phyloP scores from a whole-genome alignment of 2,113 vertebrate genomes.

The Dipodomys spectabilis region DNA sequence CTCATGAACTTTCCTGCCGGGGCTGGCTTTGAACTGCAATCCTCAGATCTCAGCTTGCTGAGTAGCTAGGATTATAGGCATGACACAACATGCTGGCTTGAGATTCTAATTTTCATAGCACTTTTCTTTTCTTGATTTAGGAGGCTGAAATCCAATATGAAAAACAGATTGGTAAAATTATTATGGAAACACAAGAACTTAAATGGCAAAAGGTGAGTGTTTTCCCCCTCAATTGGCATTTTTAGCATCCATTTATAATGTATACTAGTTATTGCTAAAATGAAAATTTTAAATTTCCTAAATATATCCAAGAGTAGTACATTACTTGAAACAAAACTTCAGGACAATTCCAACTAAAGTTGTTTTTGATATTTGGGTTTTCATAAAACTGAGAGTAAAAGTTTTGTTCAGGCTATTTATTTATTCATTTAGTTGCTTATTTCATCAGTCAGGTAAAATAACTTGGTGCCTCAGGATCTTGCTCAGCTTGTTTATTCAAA shows the following conservation, averaged over 20 bases:
- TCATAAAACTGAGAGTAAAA: slow-evolving; percentile 43
- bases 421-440: too few relatives aligned
- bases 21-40: too few relatives aligned
- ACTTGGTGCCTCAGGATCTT: too few relatives aligned
- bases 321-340: slow-evolving; percentile 34
- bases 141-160: slow-evolving; percentile 92
- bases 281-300: slow-evolving; percentile 52
- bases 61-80: too few relatives aligned
- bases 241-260: slow-evolving; percentile 31
- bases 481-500: too few relatives aligned
- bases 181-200: slow-evolving; percentile 95
- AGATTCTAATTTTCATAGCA: slow-evolving; percentile 50
- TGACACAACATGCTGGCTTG: background rate
- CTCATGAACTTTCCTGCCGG: too few relatives aligned
- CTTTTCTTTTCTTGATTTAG: slow-evolving; percentile 83
- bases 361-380: slow-evolving; percentile 28
- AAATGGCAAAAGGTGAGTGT: slow-evolving; percentile 94
- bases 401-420: background rate
- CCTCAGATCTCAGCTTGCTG: too few relatives aligned
- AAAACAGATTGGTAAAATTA: slow-evolving; percentile 92
- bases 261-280: slow-evolving; percentile 36
- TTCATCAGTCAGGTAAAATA: too few relatives aligned
- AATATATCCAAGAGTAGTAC: background rate
- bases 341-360: slow-evolving; percentile 52
- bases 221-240: background rate